These are phyloP conservation scores for Sinhomidia bicolor DNA, from an alignment of 2,888 invertebrate species.

Conservation along the genomic window DNA sequence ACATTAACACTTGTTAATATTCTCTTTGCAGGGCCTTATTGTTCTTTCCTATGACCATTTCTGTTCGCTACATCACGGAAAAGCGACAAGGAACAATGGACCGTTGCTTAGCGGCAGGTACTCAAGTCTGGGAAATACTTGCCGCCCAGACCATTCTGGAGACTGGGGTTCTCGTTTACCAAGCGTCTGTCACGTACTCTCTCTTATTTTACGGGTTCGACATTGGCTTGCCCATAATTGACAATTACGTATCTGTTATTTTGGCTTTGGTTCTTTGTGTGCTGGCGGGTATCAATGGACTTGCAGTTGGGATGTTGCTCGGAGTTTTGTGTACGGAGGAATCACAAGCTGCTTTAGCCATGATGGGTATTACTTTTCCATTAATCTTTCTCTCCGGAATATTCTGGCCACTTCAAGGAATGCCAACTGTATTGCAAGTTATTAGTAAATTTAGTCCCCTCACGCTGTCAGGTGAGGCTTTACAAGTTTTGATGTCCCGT, in stretches of 20 bases:
- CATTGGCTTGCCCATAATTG: background rate
- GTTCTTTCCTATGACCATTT: conserved; percentile 61
- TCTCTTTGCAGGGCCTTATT: conserved; percentile 53
- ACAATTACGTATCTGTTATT: background rate
- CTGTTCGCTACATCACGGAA: conserved; percentile 65
- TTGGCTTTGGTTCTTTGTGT: background rate
- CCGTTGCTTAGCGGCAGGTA: conserved; percentile 82
- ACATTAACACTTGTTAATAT: background rate
- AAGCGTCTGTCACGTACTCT: background rate
- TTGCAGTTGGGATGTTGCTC: conserved; percentile 88
- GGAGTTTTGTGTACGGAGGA: conserved; percentile 95
- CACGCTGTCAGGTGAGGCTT: conserved; percentile 62
- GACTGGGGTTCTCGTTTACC: conserved; percentile 18
- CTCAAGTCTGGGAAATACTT: conserved; percentile 47
- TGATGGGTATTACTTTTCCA: conserved; percentile 66
- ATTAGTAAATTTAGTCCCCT: conserved; percentile 77
- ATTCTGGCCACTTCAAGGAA: conserved; percentile 97
- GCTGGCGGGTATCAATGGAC: background rate
- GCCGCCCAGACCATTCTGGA: conserved; percentile 42
- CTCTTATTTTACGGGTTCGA: background rate
- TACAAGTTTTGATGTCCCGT: conserved; percentile 51
- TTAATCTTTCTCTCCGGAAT: conserved; percentile 85
- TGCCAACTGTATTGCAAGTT: conserved; percentile 87
- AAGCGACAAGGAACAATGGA: conserved; percentile 67
- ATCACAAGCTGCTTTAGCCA: conserved; percentile 91